Conservation (phyloP, 1,140 invertebrate species). For the Cyclina sinensis region DNA sequence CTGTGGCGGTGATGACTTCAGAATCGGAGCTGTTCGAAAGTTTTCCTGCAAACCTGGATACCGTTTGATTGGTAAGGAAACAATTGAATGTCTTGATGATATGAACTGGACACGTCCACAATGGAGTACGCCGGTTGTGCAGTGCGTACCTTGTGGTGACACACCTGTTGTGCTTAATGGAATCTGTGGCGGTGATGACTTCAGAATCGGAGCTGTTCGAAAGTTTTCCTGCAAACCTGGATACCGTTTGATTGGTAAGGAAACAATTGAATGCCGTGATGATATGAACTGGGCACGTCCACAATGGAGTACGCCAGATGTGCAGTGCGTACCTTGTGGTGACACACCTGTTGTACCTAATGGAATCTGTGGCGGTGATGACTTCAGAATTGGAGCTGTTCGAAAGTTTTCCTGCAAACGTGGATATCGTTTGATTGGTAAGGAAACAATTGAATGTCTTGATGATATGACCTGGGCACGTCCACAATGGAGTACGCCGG, state of each 20-base stretch:
- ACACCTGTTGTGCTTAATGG: constrained; percentile 42
- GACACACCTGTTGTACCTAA: constrained; percentile 26
- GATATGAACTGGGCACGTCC: not conserved
- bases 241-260: constrained; percentile 28
- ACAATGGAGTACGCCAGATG: constrained; percentile 39
- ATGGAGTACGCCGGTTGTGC: constrained; percentile 26
- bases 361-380: constrained; percentile 17
- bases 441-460: constrained; percentile 21
- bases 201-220: constrained; percentile 31
- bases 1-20: constrained; percentile 33
- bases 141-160: constrained; percentile 41
- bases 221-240: constrained; percentile 11
- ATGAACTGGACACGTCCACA: not conserved
- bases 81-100: constrained; percentile 21
- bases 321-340: constrained; percentile 55
- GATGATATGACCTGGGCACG: not conserved
- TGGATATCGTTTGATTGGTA: constrained; percentile 41
- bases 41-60: constrained; percentile 34
- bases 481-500: constrained; percentile 9
- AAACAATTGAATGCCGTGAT: constrained; percentile 25
- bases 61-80: not conserved
- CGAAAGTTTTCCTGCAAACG: constrained; percentile 4
- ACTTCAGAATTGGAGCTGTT: constrained; percentile 13
- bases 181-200: constrained; percentile 31
- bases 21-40: not conserved